Evolutionary conservation across 2,113 vertebrate genomes (phyloP).

Genomic region (Gobius niger): DNA sequence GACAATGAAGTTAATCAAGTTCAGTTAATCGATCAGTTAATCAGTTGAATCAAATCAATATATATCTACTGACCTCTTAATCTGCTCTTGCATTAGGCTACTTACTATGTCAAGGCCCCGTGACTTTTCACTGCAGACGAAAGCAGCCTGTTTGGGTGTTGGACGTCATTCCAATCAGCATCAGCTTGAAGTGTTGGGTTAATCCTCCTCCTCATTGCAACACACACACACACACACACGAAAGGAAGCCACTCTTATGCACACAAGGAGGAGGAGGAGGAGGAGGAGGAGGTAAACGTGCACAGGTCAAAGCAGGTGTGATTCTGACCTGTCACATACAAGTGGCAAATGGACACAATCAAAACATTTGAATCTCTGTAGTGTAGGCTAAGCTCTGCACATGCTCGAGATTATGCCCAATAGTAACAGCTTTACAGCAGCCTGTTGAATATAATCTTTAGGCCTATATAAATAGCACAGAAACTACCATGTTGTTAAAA

Average conservation of each 20-base stretch:
- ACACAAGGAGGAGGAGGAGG: neutral
- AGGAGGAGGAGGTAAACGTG: neutral
- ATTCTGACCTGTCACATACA: conserved; percentile 30
- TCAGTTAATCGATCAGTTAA: neutral
- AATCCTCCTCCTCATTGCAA: conserved; percentile 58
- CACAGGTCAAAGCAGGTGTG: neutral
- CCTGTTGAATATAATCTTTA: too few species aligned
- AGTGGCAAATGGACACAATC: neutral
- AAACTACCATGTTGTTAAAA: too few species aligned
- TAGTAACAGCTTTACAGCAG: too few species aligned
- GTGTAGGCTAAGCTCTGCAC: too few species aligned
- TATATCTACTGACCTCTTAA: conserved; percentile 20
- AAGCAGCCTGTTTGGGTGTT: conserved; percentile 36
- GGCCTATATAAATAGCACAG: too few species aligned
- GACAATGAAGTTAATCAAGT: neutral
- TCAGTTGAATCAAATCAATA: conserved; percentile 2
- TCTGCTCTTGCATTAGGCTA: neutral
- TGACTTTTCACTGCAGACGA: conserved; percentile 16
- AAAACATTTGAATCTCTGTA: neutral
- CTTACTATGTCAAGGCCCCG: neutral
- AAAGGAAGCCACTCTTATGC: too few species aligned
- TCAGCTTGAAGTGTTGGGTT: conserved; percentile 65
- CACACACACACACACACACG: conserved; percentile 32
- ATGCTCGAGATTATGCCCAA: too few species aligned
- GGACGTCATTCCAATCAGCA: conserved; percentile 68